Percentiles rank a stretch among this genome's conserved stretches.
phyloP scores from a whole-genome alignment of 1,140 invertebrate species.

The Zophobas morio region DNA sequence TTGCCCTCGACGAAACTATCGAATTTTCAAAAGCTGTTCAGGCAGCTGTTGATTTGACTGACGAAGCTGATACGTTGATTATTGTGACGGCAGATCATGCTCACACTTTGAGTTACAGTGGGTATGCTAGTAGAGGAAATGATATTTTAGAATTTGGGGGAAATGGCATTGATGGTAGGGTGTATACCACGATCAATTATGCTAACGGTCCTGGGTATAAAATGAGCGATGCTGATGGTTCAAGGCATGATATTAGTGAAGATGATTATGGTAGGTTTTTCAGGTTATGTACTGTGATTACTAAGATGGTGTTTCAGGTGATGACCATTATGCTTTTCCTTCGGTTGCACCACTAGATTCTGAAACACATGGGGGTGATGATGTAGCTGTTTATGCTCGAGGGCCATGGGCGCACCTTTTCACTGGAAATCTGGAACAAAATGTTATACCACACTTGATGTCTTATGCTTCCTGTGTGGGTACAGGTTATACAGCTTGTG shows the following conservation, averaged over 20 bases:
- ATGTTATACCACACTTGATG: conserved; percentile 78
- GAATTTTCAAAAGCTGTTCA: conserved; percentile 77
- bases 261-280: conserved; percentile 63
- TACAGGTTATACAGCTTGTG: conserved; percentile 68
- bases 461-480: conserved; percentile 77
- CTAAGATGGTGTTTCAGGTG: conserved; percentile 47
- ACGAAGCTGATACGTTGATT: conserved; percentile 72
- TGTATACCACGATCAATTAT: conserved; percentile 80
- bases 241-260: conserved; percentile 63
- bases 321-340: conserved; percentile 67
- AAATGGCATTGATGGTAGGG: conserved; percentile 69
- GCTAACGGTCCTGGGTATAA: conserved; percentile 81
- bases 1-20: conserved; percentile 78
- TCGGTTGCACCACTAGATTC: conserved; percentile 67
- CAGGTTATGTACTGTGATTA: background rate
- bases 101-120: conserved; percentile 74
- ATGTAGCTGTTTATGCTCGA: conserved; percentile 74
- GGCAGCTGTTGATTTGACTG: conserved; percentile 71
- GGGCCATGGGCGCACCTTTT: conserved; percentile 79
- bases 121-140: conserved; percentile 78
- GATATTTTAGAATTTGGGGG: conserved; percentile 73
- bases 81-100: conserved; percentile 77
- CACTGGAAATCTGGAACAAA: conserved; percentile 77
- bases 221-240: conserved; percentile 48
- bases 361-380: conserved; percentile 75